phyloP scores from a whole-genome alignment of 2,797 vertebrate genomes.

The Melanotaenia parkinsoni region DNA sequence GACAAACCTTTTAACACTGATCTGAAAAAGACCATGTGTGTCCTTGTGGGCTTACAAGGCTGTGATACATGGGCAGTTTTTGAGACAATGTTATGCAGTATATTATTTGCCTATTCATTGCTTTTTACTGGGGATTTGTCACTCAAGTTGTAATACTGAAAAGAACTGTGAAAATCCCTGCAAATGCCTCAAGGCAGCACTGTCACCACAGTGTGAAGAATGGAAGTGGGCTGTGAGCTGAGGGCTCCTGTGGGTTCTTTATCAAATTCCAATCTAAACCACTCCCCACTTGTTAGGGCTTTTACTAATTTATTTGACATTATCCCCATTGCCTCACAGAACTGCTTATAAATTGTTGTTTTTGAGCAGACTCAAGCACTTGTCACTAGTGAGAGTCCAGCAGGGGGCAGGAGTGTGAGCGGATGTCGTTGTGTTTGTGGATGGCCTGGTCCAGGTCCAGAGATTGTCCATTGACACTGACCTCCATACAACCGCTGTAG shows the following conservation, averaged over 20 bases:
- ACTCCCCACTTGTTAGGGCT: slow-evolving; percentile 45
- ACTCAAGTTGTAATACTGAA: slow-evolving; percentile 34
- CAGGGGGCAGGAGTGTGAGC: slow-evolving; percentile 95
- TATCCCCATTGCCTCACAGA: slow-evolving; percentile 55
- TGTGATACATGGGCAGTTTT: slow-evolving; percentile 64
- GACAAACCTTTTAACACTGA: slow-evolving; percentile 29
- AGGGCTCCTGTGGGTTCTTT: slow-evolving; percentile 19
- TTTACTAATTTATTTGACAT: slow-evolving; percentile 55
- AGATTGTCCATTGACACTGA: slow-evolving; percentile 80
- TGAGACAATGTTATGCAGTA: slow-evolving; percentile 69
- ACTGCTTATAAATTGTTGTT: slow-evolving; percentile 52
- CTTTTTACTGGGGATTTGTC: slow-evolving; percentile 37
- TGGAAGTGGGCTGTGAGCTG: slow-evolving; percentile 14
- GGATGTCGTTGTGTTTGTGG: slow-evolving; percentile 94
- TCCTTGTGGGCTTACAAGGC: slow-evolving; percentile 58
- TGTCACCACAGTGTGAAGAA: slow-evolving; percentile 54
- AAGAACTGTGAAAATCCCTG: slow-evolving; percentile 50
- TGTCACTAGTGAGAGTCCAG: slow-evolving; percentile 75
- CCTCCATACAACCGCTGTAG: slow-evolving; percentile 94
- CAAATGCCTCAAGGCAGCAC: slow-evolving; percentile 50
- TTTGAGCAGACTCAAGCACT: slow-evolving; percentile 12
- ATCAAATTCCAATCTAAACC: slow-evolving; percentile 58
- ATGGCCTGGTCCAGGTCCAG: slow-evolving; percentile 92
- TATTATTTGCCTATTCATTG: slow-evolving; percentile 43
- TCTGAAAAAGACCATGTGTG: slow-evolving; percentile 57